These are phyloP conservation scores for Onychomys torridus DNA, from an alignment of 2,797 vertebrate genomes.

Conservation along the genomic window DNA sequence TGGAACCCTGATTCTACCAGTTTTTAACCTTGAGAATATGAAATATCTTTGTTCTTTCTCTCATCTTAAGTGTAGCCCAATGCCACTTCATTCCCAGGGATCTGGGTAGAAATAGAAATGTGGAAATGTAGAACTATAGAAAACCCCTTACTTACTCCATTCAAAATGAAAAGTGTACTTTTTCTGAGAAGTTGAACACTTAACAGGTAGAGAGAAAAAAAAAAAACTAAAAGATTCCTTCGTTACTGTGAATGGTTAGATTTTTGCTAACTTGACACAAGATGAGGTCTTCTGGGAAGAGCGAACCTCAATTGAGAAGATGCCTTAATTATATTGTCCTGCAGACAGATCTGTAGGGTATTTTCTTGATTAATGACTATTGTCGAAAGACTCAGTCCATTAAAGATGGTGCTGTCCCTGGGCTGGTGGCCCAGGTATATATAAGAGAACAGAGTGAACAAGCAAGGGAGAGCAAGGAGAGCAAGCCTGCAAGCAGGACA, in stretches of 20 bases:
- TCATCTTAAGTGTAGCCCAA: slow-evolving; percentile 1
- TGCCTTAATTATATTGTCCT: not conserved
- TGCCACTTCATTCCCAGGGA: not conserved
- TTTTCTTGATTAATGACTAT: not conserved
- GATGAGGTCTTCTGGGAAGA: not conserved
- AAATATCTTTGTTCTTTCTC: not conserved
- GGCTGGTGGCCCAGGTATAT: not conserved
- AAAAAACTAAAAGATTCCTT: no score
- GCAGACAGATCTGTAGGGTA: no score
- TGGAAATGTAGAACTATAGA: not conserved
- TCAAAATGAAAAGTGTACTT: not conserved
- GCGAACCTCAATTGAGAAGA: not conserved
- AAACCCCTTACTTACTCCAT: not conserved
- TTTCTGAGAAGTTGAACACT: not conserved
- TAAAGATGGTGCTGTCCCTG: no score
- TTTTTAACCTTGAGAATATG: not conserved
- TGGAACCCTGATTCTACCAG: not conserved
- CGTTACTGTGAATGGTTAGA: not conserved
- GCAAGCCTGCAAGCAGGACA: not conserved
- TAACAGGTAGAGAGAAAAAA: not conserved
- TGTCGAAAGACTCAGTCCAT: not conserved
- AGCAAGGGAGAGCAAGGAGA: not conserved
- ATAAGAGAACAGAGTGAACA: not conserved
- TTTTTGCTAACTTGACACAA: not conserved
- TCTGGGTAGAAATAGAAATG: not conserved